These are phyloP conservation scores for Melipona quadrifasciata DNA, from an alignment of 1,140 invertebrate species.

Conservation along the genomic window DNA sequence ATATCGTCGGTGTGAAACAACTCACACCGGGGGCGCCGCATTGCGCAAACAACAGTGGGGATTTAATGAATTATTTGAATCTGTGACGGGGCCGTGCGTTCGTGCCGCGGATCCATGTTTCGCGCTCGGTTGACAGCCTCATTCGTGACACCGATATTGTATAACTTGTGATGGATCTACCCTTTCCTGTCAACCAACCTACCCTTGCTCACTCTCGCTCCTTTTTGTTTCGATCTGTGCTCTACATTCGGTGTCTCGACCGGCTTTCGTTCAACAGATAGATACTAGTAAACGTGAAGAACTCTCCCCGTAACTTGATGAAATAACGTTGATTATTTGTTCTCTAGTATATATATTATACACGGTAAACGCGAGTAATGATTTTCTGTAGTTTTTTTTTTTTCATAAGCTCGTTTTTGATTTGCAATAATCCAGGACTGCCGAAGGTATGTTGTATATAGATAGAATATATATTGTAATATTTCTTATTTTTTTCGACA, in stretches of 20 bases:
- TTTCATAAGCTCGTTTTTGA: background rate
- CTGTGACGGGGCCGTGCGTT: slow-evolving; percentile 15
- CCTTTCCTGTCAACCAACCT: background rate
- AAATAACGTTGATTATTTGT: background rate
- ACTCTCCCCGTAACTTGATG: too few species aligned
- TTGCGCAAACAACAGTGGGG: slow-evolving; percentile 32
- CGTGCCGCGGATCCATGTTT: slow-evolving; percentile 1
- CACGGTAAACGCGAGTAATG: too few species aligned
- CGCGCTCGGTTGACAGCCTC: background rate
- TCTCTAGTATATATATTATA: too few species aligned
- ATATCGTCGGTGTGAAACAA: background rate
- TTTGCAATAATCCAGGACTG: background rate
- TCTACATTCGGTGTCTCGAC: background rate
- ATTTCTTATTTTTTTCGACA: background rate
- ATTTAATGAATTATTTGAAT: slow-evolving; percentile 30
- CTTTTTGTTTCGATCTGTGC: background rate
- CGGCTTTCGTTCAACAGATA: background rate
- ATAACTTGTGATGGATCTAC: slow-evolving; percentile 22
- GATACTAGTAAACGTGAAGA: background rate
- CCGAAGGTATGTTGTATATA: background rate
- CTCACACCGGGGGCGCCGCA: slow-evolving; percentile 4
- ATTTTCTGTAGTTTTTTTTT: background rate
- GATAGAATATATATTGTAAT: background rate
- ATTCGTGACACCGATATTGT: slow-evolving; percentile 11
- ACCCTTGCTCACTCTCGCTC: background rate